A percentile compares a stretch with the other conserved stretches of the same genome.
These are phyloP conservation scores for Mus caroli DNA, from an alignment of 2,797 vertebrate genomes.

Conservation along the genomic window DNA sequence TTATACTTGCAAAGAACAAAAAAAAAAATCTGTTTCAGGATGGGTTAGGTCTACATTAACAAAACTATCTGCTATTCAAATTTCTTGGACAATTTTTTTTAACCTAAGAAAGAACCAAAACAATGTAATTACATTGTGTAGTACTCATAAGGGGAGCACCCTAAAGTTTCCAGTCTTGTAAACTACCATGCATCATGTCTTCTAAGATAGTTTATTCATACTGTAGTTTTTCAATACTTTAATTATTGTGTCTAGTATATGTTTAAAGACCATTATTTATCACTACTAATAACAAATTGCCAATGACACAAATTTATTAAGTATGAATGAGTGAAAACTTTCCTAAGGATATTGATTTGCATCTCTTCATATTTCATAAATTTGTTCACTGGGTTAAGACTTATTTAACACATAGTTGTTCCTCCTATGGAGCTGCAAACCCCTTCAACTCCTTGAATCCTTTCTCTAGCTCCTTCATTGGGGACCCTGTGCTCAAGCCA, in stretches of 20 bases:
- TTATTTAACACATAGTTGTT: not conserved
- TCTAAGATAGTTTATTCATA: not conserved
- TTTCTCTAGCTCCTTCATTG: too few species aligned
- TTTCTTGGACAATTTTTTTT: conserved; percentile 33
- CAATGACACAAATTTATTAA: not conserved
- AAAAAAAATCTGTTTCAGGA: conserved; percentile 8
- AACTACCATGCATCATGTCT: fast-evolving
- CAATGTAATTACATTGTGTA: not conserved
- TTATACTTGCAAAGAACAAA: conserved; percentile 21
- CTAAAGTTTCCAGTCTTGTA: not conserved
- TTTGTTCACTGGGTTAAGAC: not conserved
- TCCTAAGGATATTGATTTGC: not conserved
- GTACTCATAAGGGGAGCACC: not conserved
- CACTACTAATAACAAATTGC: not conserved
- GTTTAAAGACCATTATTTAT: conserved; percentile 15
- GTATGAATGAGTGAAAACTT: not conserved
- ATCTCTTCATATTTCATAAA: not conserved
- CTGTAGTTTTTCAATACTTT: conserved; percentile 6
- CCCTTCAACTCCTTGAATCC: too few species aligned
- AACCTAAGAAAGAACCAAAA: conserved; percentile 16
- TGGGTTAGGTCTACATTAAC: conserved; percentile 35
- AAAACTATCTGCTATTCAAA: conserved; percentile 61
- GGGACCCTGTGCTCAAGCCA: too few species aligned
- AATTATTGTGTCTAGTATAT: not conserved
- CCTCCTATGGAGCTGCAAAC: too few species aligned